Percentiles rank a stretch among this genome's conserved stretches.
phyloP scores from a whole-genome alignment of 2,113 vertebrate genomes.

The Xiphophorus hellerii region DNA sequence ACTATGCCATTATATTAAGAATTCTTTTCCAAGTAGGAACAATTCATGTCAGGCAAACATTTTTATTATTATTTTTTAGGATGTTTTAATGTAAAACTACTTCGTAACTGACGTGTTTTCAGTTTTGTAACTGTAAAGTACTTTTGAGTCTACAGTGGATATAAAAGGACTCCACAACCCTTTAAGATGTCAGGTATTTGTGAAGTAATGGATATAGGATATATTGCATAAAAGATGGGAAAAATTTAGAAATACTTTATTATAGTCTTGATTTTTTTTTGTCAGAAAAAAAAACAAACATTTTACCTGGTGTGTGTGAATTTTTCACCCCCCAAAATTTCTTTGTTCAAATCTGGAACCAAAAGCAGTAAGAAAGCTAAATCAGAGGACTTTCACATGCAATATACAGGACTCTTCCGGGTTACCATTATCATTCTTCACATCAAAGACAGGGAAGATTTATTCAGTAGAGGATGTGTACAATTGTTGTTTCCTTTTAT shows the following conservation, averaged over 20 bases:
- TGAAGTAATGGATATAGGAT: background rate
- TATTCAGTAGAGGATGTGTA: constrained; percentile 55
- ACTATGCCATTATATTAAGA: background rate
- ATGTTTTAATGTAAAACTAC: background rate
- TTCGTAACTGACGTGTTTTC: background rate
- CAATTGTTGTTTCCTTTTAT: constrained; percentile 63
- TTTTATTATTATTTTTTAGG: background rate
- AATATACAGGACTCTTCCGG: constrained; percentile 24
- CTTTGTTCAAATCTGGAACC: background rate
- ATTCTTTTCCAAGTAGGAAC: no score
- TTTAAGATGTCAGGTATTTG: background rate
- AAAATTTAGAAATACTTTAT: no score
- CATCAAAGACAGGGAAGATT: constrained; percentile 46
- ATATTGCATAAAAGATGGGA: no score
- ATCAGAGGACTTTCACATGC: constrained; percentile 6
- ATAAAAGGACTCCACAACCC: no score
- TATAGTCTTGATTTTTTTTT: background rate
- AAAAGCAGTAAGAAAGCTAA: constrained; percentile 1
- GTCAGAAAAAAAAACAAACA: background rate
- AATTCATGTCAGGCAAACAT: no score
- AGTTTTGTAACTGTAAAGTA: background rate
- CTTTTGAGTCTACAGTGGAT: background rate
- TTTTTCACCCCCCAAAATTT: background rate
- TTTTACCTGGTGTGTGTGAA: background rate
- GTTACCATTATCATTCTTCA: constrained; percentile 21